Evolutionary conservation across 2,888 invertebrate species (phyloP), one percentile per base, ranked within the genome.

Genomic region (Pristionchus japonicus): DNA sequence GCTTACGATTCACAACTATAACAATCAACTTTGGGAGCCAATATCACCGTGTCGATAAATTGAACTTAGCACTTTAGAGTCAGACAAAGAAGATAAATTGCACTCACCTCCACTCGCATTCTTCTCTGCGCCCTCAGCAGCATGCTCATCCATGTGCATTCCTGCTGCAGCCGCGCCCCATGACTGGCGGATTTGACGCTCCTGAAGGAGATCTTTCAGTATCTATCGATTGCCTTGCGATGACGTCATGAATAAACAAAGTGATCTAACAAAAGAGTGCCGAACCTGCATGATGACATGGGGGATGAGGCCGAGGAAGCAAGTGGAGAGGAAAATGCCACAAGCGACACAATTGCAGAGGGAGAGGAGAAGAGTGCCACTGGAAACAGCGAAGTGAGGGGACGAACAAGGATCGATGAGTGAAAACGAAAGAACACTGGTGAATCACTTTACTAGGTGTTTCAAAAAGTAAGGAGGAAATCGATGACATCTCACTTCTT

Each of bases 281-380:
- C 27, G 49, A 0, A 80, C 87, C 80, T 74, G 87, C 74, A 80
- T 80, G 40, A 47, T 86, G 13, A 96, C 95, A 91, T 95, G 95
- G 0, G 96, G 96, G 27, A 96, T 95, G 20, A 96, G 93, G 90
- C 96, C 96, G 57, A 96, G 93, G 61, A 96, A 94, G 90, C 96
- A 96, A 2, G 96, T 96, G 0, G 95, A 95, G 89, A 96, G 94
- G 93, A 96, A 96, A 2, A 96, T 96, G 34, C 96, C 96, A 23
- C 95, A 96, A 31, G 96, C 96, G 91, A 95, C 96, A 92, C 96
- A 96, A 91, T 93, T 94, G 84, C 91, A 89, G 57, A 94, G 87
- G 27, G 93, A 91, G 17, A 92, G 88, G 31, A 89, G 27, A 20
- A 83, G 85, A 17, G 87, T 40, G 40, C 85, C 47, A 82, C 88